Evolutionary conservation across 1,140 invertebrate species (phyloP).

Genomic region (Luehdorfia chinensis): DNA sequence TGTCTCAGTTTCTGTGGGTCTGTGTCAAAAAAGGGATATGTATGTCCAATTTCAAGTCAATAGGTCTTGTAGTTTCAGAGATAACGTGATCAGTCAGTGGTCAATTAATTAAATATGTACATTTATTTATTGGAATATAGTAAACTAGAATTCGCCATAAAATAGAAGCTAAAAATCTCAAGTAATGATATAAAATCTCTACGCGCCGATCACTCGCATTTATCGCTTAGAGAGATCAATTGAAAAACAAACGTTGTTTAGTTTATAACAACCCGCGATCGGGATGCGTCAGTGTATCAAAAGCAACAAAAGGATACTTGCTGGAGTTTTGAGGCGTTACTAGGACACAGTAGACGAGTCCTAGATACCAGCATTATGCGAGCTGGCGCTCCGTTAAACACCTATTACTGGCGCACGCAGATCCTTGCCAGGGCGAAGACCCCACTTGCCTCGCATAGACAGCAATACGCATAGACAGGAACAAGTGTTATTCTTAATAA

Average conservation of each 20-base stretch:
- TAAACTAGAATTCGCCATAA: no score
- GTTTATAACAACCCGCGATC: not conserved
- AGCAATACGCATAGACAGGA: constrained; percentile 16
- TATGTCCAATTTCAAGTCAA: no score
- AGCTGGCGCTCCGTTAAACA: constrained; percentile 43
- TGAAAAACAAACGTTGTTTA: constrained; percentile 1
- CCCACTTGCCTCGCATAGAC: constrained; percentile 21
- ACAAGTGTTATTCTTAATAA: no score
- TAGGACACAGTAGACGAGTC: constrained; percentile 23
- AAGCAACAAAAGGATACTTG: constrained; percentile 3
- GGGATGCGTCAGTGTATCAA: constrained; percentile 8
- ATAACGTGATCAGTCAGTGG: no score
- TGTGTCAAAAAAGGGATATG: no score
- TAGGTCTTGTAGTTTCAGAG: no score
- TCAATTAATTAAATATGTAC: no score
- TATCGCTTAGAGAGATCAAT: not conserved
- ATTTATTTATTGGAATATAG: no score
- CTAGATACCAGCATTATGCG: constrained; percentile 44
- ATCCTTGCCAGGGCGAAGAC: constrained; percentile 38
- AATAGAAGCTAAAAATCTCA: no score
- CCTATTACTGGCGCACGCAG: constrained; percentile 52
- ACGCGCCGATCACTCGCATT: no score
- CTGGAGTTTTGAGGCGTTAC: constrained; percentile 24
- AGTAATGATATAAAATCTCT: no score
- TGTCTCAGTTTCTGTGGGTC: no score